Percentiles rank a stretch among this genome's conserved stretches.
These are phyloP conservation scores for Pheosia tremula DNA, from an alignment of 2,888 invertebrate species.

Conservation along the genomic window DNA sequence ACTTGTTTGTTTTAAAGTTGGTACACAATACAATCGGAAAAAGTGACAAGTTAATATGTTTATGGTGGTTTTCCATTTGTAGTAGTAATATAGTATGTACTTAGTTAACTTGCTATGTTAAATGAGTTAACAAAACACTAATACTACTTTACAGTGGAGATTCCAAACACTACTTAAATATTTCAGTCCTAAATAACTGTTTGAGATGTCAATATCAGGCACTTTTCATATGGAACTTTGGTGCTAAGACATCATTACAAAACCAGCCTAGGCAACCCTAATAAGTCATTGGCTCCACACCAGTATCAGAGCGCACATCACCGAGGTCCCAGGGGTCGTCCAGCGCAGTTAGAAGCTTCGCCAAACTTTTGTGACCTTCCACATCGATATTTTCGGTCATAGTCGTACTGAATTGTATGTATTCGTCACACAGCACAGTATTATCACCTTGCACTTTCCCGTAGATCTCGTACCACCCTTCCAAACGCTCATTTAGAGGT, in stretches of 20 bases:
- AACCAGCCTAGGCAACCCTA: neutral
- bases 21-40: too few species aligned
- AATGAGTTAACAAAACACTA: too few species aligned
- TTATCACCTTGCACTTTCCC: conserved; percentile 74
- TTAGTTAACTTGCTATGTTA: too few species aligned
- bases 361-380: conserved; percentile 73
- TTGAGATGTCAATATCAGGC: too few species aligned
- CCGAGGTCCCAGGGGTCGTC: conserved; percentile 81
- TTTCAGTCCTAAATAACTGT: too few species aligned
- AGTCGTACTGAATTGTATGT: conserved; percentile 67
- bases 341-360: conserved; percentile 67
- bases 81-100: too few species aligned
- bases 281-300: conserved; percentile 6
- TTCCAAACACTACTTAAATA: too few species aligned
- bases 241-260: neutral
- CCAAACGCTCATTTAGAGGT: conserved; percentile 70
- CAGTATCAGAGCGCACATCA: conserved; percentile 47
- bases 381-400: conserved; percentile 71
- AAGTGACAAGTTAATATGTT: too few species aligned
- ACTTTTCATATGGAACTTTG: too few species aligned
- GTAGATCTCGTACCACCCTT: conserved; percentile 79
- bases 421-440: conserved; percentile 74
- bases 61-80: too few species aligned
- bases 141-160: too few species aligned
- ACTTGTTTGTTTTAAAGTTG: too few species aligned